These are phyloP conservation scores for Xenus cinereus DNA, from an alignment of 2,113 vertebrate genomes.

Conservation along the genomic window DNA sequence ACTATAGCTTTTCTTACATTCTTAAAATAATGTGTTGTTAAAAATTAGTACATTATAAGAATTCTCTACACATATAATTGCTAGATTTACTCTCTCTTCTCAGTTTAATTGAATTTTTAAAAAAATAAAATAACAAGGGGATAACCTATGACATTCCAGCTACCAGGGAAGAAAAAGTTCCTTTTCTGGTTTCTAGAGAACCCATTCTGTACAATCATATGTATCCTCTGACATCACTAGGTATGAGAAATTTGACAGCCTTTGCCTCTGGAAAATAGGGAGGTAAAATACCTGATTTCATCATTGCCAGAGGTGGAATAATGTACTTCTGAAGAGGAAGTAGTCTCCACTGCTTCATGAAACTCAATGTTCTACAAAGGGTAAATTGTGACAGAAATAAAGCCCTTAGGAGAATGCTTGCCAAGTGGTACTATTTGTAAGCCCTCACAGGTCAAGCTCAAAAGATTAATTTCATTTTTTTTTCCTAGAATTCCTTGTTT, in stretches of 20 bases:
- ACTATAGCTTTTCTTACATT: neutral
- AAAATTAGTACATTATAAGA: neutral
- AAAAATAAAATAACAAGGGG: neutral
- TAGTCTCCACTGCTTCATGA: neutral
- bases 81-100: neutral
- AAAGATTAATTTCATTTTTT: slow-evolving; percentile 19
- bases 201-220: neutral
- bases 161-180: neutral
- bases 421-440: slow-evolving; percentile 3
- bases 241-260: neutral
- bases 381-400: slow-evolving; percentile 24
- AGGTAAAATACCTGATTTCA: neutral
- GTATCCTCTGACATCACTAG: neutral
- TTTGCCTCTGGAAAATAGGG: neutral
- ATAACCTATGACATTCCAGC: neutral
- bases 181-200: neutral
- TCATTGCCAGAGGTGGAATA: neutral
- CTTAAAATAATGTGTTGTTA: neutral
- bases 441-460: neutral
- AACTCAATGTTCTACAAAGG: neutral
- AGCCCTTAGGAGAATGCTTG: neutral
- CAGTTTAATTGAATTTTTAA: neutral
- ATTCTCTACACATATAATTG: neutral
- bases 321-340: neutral
- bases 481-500: slow-evolving; percentile 13